These are phyloP conservation scores for Xenopus borealis DNA, from an alignment of 2,113 vertebrate genomes.

Conservation along the genomic window DNA sequence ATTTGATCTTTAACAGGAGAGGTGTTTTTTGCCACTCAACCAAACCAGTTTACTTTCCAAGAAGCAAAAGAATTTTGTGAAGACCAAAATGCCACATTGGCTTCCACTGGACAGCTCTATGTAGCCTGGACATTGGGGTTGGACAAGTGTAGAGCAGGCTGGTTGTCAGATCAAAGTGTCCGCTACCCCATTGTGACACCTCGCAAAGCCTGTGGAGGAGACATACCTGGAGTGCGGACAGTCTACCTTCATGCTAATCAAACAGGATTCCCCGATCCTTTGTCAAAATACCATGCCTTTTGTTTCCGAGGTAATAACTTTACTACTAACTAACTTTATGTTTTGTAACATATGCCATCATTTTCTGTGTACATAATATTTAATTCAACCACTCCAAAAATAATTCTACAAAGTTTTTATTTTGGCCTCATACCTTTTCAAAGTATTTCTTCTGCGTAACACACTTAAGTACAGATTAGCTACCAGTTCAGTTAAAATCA, in stretches of 20 bases:
- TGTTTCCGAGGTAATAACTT: constrained; percentile 78
- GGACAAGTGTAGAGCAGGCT: constrained; percentile 85
- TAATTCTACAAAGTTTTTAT: too few species aligned
- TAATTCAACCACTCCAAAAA: too few species aligned
- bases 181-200: constrained; percentile 85
- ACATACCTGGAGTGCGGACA: constrained; percentile 77
- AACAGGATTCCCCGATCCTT: constrained; percentile 68
- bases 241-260: constrained; percentile 77
- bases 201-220: constrained; percentile 70
- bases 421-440: too few species aligned
- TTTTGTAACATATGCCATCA: too few species aligned
- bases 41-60: constrained; percentile 76
- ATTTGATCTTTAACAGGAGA: constrained; percentile 66
- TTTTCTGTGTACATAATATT: too few species aligned
- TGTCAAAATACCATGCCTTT: constrained; percentile 81
- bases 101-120: constrained; percentile 82
- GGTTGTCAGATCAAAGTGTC: constrained; percentile 80
- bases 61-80: constrained; percentile 77
- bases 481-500: too few species aligned
- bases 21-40: constrained; percentile 79
- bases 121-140: constrained; percentile 84
- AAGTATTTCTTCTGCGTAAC: too few species aligned
- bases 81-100: constrained; percentile 73
- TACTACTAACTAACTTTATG: too few species aligned
- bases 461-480: too few species aligned